Base-by-base conservation (phyloP, 2,888 invertebrate genomes). In the Agrenia bidenticulata region DNA sequence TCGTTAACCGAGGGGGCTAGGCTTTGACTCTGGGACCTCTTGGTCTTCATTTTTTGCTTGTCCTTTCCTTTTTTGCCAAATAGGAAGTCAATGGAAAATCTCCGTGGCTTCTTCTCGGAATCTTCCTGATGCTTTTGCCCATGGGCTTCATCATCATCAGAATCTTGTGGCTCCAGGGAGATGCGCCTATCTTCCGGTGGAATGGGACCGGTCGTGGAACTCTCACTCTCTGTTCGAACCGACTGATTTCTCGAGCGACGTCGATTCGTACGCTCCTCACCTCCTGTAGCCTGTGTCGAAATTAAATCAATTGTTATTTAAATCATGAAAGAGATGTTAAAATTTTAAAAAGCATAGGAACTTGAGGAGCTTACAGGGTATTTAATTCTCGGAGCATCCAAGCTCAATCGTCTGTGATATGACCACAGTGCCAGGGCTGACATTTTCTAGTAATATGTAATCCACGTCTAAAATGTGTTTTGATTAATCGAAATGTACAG, bases 1-100 rank as follows among this genome's bases (percentile, higher is more conserved):
- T 39, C 27, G 1, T 55, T 24, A 2, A 39, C 27, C 2, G 54
- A 39, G 2, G 17, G n/a, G 1, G 61, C 24, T 11, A 32, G 53
- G 26, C 50, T 11, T 1, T 50, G 41, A 17, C 66, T 66, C 17
- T 63, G 59, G 9, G 66, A 63, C 1, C 66, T 54, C 17, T 55
- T 50, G 21, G 24, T 58, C 54, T 62, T 58, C 17, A 32, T 23
- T 17, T 55, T 55, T 26, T 26, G 9, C 41, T 63, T 62, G 13
- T 26, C 24, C 17, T 66, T 55, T 19, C 49, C 26, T 50, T 66
- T 66, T 1, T 50, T 58, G 21, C 26, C 57, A 19, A 66, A 64
- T 17, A 65, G 55, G 37, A 66, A 63, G 24, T 66, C 66, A n/a
- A 66, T 21, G 1, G 66, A 66, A n/a, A 66, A 59, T 55, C 60